A percentile compares a stretch with the other conserved stretches of the same genome.
phyloP scores from a whole-genome alignment of 2,888 invertebrate species.

The Papilio demoleus region DNA sequence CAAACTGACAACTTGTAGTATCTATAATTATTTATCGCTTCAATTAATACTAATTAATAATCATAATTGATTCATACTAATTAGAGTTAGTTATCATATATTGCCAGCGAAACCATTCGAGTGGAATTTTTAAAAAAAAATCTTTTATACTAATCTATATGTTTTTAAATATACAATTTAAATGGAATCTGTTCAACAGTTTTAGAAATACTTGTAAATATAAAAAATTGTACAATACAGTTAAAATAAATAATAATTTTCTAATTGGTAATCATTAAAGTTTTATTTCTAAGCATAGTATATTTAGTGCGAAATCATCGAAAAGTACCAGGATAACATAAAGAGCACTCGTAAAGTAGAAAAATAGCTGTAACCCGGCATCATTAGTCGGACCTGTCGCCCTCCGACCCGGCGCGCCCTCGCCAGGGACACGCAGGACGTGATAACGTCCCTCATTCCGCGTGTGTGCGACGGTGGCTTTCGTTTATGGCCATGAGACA shows the following conservation, averaged over 20 bases:
- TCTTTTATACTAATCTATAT: no score
- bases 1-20: background rate
- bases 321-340: constrained; percentile 22
- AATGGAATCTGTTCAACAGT: no score
- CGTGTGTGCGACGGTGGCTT: constrained; percentile 46
- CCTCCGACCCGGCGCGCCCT: constrained; percentile 54
- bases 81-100: no score
- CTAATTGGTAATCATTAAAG: no score
- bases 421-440: constrained; percentile 56
- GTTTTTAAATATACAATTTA: no score
- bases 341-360: constrained; percentile 44
- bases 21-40: background rate
- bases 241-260: background rate
- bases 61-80: background rate
- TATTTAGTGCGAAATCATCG: constrained; percentile 24
- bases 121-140: no score
- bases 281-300: background rate
- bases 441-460: constrained; percentile 60
- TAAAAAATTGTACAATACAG: no score
- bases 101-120: no score
- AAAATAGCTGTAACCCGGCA: constrained; percentile 56
- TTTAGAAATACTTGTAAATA: no score
- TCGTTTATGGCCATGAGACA: constrained; percentile 45
- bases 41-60: background rate
- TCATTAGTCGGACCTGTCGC: constrained; percentile 60